Evolutionary conservation across 2,888 invertebrate species (phyloP).

Genomic region (Trichogramma evanescens): DNA sequence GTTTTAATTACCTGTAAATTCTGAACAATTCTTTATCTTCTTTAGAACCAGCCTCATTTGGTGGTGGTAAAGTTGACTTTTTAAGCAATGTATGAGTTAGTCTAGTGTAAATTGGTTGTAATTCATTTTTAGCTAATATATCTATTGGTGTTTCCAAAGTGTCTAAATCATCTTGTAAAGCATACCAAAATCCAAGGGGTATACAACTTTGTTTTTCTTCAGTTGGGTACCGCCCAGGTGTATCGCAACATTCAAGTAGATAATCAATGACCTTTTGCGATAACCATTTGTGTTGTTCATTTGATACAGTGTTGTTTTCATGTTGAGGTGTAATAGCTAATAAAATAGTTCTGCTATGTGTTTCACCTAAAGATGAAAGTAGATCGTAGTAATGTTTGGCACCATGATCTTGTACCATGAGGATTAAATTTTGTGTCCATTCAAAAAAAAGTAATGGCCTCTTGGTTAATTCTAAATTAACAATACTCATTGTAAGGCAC

Average conservation of each 20-base stretch:
- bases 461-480: constrained; percentile 31
- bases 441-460: constrained; percentile 38
- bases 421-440: constrained; percentile 36
- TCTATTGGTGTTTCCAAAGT: constrained; percentile 37
- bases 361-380: constrained; percentile 48
- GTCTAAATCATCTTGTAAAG: constrained; percentile 62
- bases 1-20: constrained; percentile 25
- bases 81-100: constrained; percentile 68
- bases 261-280: constrained; percentile 62
- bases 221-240: constrained; percentile 77
- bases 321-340: constrained; percentile 44
- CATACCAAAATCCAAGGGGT: constrained; percentile 87
- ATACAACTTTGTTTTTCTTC: constrained; percentile 83
- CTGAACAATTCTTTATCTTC: constrained; percentile 83
- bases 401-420: constrained; percentile 33
- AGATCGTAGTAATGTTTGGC: constrained; percentile 39
- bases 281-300: constrained; percentile 51
- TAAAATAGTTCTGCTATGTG: constrained; percentile 52
- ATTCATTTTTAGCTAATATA: constrained; percentile 26
- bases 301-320: constrained; percentile 40
- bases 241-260: constrained; percentile 71
- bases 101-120: constrained; percentile 73
- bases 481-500: constrained; percentile 35
- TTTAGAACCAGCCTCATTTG: constrained; percentile 42
- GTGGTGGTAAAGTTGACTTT: constrained; percentile 69